These are phyloP conservation scores for Meloidogyne chitwoodi DNA, from an alignment of 1,140 invertebrate species.

Conservation along the genomic window DNA sequence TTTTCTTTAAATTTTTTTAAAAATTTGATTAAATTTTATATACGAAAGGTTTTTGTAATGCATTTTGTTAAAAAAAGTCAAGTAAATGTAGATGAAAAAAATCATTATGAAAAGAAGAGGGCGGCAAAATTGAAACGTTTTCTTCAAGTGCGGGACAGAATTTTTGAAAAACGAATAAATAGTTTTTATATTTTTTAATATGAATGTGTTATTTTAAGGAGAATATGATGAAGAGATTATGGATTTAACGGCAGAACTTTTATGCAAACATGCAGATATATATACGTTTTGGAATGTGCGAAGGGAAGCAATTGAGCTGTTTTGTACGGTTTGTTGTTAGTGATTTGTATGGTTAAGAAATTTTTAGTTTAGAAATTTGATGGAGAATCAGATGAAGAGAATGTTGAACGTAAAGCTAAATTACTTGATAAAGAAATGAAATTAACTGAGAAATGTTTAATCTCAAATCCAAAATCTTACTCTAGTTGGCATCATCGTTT, in stretches of 20 bases:
- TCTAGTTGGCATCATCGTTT: constrained; percentile 45
- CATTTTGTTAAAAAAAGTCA: constrained; percentile 30
- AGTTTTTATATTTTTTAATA: constrained; percentile 4
- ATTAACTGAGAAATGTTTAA: constrained; percentile 31
- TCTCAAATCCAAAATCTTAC: constrained; percentile 44
- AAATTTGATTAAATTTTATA: background rate
- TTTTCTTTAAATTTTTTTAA: background rate
- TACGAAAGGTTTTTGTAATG: background rate
- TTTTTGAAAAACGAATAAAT: constrained; percentile 23
- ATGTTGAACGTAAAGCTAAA: background rate
- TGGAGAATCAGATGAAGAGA: constrained; percentile 12
- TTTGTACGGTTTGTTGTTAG: constrained; percentile 17
- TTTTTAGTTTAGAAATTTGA: constrained; percentile 25
- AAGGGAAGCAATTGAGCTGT: constrained; percentile 21
- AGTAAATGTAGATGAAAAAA: constrained; percentile 20
- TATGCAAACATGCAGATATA: constrained; percentile 44
- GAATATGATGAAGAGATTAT: constrained; percentile 46
- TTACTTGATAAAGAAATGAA: constrained; percentile 38
- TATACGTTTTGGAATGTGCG: constrained; percentile 50
- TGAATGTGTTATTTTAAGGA: constrained; percentile 26
- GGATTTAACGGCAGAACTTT: constrained; percentile 25
- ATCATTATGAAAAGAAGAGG: constrained; percentile 9
- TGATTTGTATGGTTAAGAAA: constrained; percentile 16
- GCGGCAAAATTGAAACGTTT: constrained; percentile 20
- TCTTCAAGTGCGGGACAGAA: background rate